Conservation (phyloP, 2,797 vertebrate species). For the Cyprinodon diabolis region DNA sequence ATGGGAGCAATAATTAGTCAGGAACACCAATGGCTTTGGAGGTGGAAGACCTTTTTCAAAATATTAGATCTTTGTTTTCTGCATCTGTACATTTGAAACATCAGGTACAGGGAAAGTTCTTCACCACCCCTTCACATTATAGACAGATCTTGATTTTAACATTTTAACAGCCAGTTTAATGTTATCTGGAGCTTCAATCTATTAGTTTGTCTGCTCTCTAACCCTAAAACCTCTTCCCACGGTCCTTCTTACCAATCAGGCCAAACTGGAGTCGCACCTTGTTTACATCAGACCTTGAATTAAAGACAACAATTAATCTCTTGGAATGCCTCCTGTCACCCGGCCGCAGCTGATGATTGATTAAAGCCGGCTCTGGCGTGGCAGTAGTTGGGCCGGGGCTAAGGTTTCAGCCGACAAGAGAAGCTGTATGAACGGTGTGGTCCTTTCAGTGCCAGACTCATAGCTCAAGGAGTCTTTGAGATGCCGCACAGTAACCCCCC, state of each 20-base stretch:
- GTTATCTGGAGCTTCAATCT: slow-evolving; percentile 26
- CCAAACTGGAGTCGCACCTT: slow-evolving; percentile 41
- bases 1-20: slow-evolving; percentile 49
- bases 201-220: slow-evolving; percentile 40
- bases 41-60: slow-evolving; percentile 28
- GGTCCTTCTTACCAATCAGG: slow-evolving; percentile 55
- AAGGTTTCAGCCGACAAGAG: slow-evolving; percentile 69
- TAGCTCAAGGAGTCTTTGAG: slow-evolving; percentile 83
- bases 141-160: neutral
- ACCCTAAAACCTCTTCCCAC: slow-evolving; percentile 33
- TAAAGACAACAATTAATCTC: slow-evolving; percentile 78
- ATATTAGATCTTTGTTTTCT: slow-evolving; percentile 26
- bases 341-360: slow-evolving; percentile 66
- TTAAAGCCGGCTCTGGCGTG: slow-evolving; percentile 62
- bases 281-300: slow-evolving; percentile 72
- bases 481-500: slow-evolving; percentile 54
- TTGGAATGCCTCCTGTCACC: slow-evolving; percentile 69
- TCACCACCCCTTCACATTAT: neutral
- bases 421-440: slow-evolving; percentile 82
- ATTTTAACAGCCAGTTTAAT: slow-evolving; percentile 20
- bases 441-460: slow-evolving; percentile 69
- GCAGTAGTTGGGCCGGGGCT: slow-evolving; percentile 54
- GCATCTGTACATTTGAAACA: neutral
- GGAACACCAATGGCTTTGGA: slow-evolving; percentile 16
- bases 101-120: neutral